phyloP scores from a whole-genome alignment of 2,797 vertebrate species.

The Nannoperca obscura region DNA sequence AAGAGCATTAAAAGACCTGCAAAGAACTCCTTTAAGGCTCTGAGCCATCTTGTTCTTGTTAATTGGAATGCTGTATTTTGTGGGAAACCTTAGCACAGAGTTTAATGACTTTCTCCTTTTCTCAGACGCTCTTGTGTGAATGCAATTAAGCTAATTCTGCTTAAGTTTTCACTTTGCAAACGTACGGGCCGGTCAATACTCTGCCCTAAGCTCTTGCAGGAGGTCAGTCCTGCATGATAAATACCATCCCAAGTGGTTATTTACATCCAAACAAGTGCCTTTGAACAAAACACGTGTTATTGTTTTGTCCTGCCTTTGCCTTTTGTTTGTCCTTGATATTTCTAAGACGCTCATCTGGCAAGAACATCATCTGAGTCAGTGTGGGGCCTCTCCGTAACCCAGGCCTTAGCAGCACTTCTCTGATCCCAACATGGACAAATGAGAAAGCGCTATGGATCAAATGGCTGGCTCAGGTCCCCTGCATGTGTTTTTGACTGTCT shows the following conservation, averaged over 20 bases:
- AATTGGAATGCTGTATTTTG: slow-evolving; percentile 54
- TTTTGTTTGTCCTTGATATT: slow-evolving; percentile 49
- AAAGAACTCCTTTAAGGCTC: slow-evolving; percentile 15
- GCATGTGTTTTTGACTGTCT: slow-evolving; percentile 65
- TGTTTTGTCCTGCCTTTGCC: slow-evolving; percentile 43
- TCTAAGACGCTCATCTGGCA: slow-evolving; percentile 24
- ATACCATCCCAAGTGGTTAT: slow-evolving; percentile 51
- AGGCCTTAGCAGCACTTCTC: slow-evolving; percentile 7
- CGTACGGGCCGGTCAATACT: slow-evolving; percentile 55
- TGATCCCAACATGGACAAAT: slow-evolving; percentile 47
- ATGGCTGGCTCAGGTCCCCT: slow-evolving; percentile 49
- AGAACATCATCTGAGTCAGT: slow-evolving; percentile 22
- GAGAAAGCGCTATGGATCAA: slow-evolving; percentile 55
- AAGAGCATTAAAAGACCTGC: slow-evolving; percentile 20
- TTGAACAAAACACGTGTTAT: slow-evolving; percentile 9
- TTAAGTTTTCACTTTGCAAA: slow-evolving; percentile 74
- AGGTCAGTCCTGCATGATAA: slow-evolving; percentile 60
- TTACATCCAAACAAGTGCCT: slow-evolving; percentile 46
- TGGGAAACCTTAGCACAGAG: slow-evolving; percentile 32
- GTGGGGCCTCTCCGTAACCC: slow-evolving; percentile 16
- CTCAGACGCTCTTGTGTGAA: slow-evolving; percentile 55
- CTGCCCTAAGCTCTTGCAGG: slow-evolving; percentile 52
- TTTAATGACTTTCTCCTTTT: slow-evolving; percentile 65
- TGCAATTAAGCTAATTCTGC: slow-evolving; percentile 78
- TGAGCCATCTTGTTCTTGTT: slow-evolving; percentile 30